Evolutionary conservation across 2,113 vertebrate genomes (phyloP).

Genomic region (Pachypanchax playfairii): DNA sequence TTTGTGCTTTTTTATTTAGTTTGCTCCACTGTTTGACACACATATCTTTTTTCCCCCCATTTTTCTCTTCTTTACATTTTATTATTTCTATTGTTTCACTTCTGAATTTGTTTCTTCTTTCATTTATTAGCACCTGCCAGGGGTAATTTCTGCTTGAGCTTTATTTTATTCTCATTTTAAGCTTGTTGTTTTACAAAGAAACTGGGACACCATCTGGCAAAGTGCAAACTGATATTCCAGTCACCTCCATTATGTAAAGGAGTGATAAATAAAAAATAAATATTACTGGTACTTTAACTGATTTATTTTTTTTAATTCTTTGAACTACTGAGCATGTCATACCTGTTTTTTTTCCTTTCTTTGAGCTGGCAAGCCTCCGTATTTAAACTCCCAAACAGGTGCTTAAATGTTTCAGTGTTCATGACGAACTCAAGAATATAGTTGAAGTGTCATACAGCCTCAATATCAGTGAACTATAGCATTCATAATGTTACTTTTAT

Average conservation of each 20-base stretch:
- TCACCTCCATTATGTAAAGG: not conserved
- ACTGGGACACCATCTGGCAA: not conserved
- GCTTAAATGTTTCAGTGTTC: conserved; percentile 15
- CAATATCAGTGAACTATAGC: conserved; percentile 40
- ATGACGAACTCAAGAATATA: conserved; percentile 25
- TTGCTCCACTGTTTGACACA: not conserved
- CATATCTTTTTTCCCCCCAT: not conserved
- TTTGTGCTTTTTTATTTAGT: not conserved
- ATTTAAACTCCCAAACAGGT: conserved; percentile 19
- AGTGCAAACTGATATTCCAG: not conserved
- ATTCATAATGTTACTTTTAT: conserved; percentile 43
- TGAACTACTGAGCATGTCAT: not conserved
- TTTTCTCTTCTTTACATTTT: not conserved
- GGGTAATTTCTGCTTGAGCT: too few relatives aligned
- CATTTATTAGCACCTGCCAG: too few relatives aligned
- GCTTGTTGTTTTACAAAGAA: not conserved
- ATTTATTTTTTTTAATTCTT: not conserved
- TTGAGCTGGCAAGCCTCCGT: too few relatives aligned
- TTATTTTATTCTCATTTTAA: too few relatives aligned
- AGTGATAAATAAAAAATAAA: not conserved
- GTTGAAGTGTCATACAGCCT: conserved; percentile 23
- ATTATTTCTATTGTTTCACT: not conserved
- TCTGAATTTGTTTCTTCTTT: too few relatives aligned
- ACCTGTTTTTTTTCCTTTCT: too few relatives aligned
- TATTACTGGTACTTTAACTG: not conserved